A percentile compares a stretch with the other conserved stretches of the same genome.
Evolutionary conservation across 2,888 invertebrate genomes (phyloP).

Genomic region (Phasia obesa): DNA sequence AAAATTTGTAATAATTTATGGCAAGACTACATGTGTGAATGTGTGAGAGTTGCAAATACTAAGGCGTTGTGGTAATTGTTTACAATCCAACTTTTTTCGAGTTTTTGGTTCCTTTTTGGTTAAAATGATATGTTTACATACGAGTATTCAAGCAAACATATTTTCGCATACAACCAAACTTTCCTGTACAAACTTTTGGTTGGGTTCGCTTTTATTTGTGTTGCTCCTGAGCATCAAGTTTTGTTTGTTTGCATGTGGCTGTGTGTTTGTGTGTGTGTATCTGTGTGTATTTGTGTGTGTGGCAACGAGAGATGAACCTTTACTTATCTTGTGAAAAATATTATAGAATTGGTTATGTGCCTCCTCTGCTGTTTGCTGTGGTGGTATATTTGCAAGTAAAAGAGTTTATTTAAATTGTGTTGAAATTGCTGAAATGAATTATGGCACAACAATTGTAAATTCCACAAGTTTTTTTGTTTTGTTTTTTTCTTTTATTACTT

Average conservation of each 20-base stretch:
- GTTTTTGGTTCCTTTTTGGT: constrained; percentile 7
- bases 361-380: neutral
- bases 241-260: constrained; percentile 5
- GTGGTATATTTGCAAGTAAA: constrained; percentile 11
- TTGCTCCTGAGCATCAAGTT: constrained; percentile 9
- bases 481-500: neutral
- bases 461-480: constrained; percentile 41
- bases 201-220: constrained; percentile 21
- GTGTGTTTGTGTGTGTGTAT: neutral
- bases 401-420: constrained; percentile 66
- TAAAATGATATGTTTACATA: constrained; percentile 22
- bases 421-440: constrained; percentile 71
- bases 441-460: constrained; percentile 62
- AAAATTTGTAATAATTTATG: constrained; percentile 23
- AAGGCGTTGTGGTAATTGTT: no score
- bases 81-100: neutral
- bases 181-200: constrained; percentile 13
- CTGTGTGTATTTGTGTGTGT: neutral
- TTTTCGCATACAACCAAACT: constrained; percentile 11
- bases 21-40: neutral
- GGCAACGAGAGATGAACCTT: constrained; percentile 30
- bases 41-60: neutral
- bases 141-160: constrained; percentile 11
- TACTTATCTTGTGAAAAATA: neutral
- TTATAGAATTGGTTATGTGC: constrained; percentile 2